Percentiles rank a stretch among this genome's conserved stretches.
phyloP scores from a whole-genome alignment of 2,797 vertebrate genomes.

The Cichlasoma orientale region DNA sequence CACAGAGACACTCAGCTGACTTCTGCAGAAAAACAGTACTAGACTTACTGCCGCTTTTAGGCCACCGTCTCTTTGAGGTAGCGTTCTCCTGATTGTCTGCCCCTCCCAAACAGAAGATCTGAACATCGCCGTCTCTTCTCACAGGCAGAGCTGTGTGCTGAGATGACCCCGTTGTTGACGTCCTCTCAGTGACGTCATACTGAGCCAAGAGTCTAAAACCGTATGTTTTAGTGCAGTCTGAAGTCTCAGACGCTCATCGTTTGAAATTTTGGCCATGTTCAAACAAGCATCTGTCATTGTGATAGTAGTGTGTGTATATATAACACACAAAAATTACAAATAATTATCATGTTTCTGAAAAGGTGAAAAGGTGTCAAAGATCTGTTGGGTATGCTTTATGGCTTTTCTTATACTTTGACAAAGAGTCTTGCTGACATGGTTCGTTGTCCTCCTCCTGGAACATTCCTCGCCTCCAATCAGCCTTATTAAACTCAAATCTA shows the following conservation, averaged over 20 bases:
- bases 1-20: not conserved
- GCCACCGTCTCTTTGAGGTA: no score
- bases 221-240: not conserved
- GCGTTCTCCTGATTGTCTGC: not conserved
- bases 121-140: not conserved
- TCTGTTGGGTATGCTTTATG: not conserved
- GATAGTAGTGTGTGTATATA: not conserved
- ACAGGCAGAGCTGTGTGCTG: not conserved
- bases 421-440: slow-evolving; percentile 36
- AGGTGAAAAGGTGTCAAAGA: not conserved
- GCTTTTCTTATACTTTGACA: not conserved
- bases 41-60: not conserved
- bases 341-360: not conserved
- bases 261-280: not conserved
- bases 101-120: not conserved
- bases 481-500: slow-evolving; percentile 47
- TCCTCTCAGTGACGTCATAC: not conserved
- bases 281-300: not conserved
- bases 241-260: not conserved
- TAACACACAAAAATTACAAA: not conserved
- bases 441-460: slow-evolving; percentile 31
- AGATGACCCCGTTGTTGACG: not conserved
- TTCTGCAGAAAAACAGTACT: not conserved
- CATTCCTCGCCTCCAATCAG: slow-evolving; percentile 61
- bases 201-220: not conserved